Percentiles rank a stretch among this genome's conserved stretches.
phyloP scores from a whole-genome alignment of 2,888 invertebrate species.

The Ceratothoa steindachneri region DNA sequence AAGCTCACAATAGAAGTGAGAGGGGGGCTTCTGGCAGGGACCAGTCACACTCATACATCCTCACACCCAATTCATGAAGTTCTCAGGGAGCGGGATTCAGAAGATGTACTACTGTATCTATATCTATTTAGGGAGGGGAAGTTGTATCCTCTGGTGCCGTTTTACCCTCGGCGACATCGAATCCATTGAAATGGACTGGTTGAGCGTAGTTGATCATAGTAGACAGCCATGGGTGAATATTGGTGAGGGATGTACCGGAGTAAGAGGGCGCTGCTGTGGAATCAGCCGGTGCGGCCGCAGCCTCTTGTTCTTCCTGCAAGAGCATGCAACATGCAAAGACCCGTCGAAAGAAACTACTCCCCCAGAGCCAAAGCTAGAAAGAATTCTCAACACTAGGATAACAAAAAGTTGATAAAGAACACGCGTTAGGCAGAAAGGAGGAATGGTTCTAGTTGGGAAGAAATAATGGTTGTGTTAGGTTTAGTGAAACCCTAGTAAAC shows the following conservation, averaged over 20 bases:
- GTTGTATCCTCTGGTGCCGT: too few relatives aligned
- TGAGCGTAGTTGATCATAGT: conserved; percentile 99
- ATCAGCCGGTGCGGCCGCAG: conserved; percentile 52
- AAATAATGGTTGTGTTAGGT: too few relatives aligned
- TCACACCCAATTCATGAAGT: too few relatives aligned
- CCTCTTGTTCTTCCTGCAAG: conserved; percentile 45
- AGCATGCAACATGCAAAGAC: background rate
- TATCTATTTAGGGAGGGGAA: too few relatives aligned
- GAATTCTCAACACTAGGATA: background rate
- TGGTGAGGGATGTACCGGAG: conserved; percentile 80
- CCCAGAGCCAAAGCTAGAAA: background rate
- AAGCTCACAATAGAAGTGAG: too few relatives aligned
- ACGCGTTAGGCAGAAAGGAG: too few relatives aligned
- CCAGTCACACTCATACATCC: too few relatives aligned
- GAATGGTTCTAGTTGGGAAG: background rate
- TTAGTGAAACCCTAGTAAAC: too few relatives aligned
- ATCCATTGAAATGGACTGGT: conserved; percentile 97
- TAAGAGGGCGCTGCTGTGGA: conserved; percentile 65
- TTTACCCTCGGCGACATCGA: conserved; percentile 93
- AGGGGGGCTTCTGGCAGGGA: too few relatives aligned
- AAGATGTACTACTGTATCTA: too few relatives aligned
- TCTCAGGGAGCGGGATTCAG: too few relatives aligned
- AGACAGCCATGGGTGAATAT: conserved; percentile 97
- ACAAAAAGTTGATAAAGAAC: background rate
- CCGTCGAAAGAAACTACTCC: background rate